Base-by-base conservation (phyloP, 2,113 vertebrate genomes). In the Tenrec ecaudatus region DNA sequence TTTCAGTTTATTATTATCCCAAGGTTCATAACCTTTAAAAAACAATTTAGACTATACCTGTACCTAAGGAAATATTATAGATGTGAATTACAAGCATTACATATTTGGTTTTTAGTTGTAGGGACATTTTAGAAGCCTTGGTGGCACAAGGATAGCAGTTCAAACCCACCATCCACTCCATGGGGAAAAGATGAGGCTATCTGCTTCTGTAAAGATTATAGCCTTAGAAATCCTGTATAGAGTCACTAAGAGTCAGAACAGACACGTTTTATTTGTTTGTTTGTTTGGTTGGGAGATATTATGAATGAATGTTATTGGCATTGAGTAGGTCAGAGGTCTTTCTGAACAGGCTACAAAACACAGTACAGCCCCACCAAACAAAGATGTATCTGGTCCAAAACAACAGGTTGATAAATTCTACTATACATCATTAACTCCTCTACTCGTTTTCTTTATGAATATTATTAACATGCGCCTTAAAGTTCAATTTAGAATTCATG, bases 401-500 rank as follows among this genome's bases (percentile, higher is more conserved):
- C 6, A 31, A 83, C 27, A 62, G 36, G 53, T 57, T 47, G 20
- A 90, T 68, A 90, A 89, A 86, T 82, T 66, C 47, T 78, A 27
- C 78, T 86, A 22, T 12, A 19, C 31, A 38, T 86, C 47, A 31
- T 60, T 31, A 95, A 91, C 3, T 1, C 78, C 25, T 73, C 20
- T 36, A 73, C 33, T 14, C 38, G 5, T 53, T 73, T 29, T 86
- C n/a, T 81, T 80, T 71, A 76, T 27, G 60, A 62, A 27, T 40
- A 29, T 8, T 57, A 82, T 29, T 81, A 22, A 62, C 23, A 64
- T 16, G 14, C 23, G 82, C 6, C 33, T 88, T 38, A 86, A 77
- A 64, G 10, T 43, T 43, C 14, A 64, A 64, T 92, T 95, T 86
- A 53, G 36, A 88, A 92, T 89, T 81, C 68, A 81, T 43, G 62